These are phyloP conservation scores for Priocnemis perturbator DNA, from an alignment of 2,888 invertebrate species.

Conservation along the genomic window DNA sequence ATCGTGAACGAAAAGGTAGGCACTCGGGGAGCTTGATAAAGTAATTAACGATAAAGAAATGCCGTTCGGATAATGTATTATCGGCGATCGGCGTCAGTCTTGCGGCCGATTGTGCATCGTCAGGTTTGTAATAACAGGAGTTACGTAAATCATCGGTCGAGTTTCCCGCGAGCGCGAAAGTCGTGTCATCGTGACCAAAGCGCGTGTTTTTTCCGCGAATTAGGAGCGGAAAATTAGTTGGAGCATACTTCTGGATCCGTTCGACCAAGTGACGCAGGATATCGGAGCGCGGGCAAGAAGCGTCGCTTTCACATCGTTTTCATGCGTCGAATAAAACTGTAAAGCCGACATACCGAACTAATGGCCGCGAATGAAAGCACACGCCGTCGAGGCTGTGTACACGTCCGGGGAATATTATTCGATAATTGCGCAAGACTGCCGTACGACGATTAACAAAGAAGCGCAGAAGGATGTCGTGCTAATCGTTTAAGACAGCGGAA, in stretches of 20 bases:
- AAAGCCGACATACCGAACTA: no score
- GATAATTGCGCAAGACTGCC: no score
- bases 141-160: constrained; percentile 7
- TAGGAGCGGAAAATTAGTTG: no score
- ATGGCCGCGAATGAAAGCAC: no score
- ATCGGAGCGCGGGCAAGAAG: no score
- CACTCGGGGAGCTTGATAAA: constrained; percentile 50
- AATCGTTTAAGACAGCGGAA: constrained; percentile 38
- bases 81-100: not conserved
- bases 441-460: constrained; percentile 34
- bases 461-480: constrained; percentile 34
- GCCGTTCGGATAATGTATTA: constrained; percentile 1
- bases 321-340: no score
- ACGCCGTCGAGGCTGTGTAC: no score
- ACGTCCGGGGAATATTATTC: no score
- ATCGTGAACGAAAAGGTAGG: constrained; percentile 40
- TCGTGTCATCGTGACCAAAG: not conserved
- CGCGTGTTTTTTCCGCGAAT: not conserved
- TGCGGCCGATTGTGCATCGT: constrained; percentile 15
- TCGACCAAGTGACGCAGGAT: no score
- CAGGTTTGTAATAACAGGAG: constrained; percentile 12
- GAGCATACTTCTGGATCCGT: no score
- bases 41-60: constrained; percentile 54
- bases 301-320: no score
- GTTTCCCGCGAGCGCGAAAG: no score